Evolutionary conservation across 2,113 vertebrate genomes (phyloP).

Genomic region (Syngnathus floridae): DNA sequence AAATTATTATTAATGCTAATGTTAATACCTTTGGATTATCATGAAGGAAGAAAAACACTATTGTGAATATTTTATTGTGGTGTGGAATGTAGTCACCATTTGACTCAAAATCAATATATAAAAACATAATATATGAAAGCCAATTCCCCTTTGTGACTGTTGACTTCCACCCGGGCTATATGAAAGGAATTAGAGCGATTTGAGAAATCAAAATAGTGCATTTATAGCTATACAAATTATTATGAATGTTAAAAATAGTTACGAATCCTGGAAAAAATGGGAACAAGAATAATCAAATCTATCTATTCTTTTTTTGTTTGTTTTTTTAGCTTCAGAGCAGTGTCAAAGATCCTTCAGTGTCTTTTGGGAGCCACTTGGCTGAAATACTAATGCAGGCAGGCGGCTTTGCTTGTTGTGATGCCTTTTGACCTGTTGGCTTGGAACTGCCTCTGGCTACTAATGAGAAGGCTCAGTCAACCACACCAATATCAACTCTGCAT

Average conservation of each 20-base stretch:
- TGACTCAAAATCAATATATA: background rate
- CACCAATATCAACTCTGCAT: background rate
- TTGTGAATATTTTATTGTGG: too few relatives aligned
- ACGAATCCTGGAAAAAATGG: background rate
- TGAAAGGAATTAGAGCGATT: too few relatives aligned
- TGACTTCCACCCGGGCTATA: background rate
- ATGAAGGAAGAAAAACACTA: background rate
- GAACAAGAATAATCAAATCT: background rate
- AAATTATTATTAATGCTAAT: background rate
- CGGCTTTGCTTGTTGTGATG: background rate
- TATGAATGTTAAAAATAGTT: background rate
- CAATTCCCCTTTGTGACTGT: background rate
- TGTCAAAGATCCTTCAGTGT: background rate
- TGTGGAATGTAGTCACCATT: background rate
- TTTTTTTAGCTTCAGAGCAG: background rate
- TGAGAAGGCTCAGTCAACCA: slow-evolving; percentile 1
- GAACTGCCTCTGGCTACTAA: background rate
- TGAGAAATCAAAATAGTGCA: too few relatives aligned
- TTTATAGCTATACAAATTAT: background rate
- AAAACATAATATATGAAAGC: background rate
- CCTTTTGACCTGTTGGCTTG: background rate
- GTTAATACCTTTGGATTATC: background rate
- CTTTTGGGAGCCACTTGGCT: background rate
- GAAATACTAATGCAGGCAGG: background rate
- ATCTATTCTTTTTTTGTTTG: too few relatives aligned